Conservation (phyloP, 64 coral and sea anemone species). For the Montipora cactus region DNA sequence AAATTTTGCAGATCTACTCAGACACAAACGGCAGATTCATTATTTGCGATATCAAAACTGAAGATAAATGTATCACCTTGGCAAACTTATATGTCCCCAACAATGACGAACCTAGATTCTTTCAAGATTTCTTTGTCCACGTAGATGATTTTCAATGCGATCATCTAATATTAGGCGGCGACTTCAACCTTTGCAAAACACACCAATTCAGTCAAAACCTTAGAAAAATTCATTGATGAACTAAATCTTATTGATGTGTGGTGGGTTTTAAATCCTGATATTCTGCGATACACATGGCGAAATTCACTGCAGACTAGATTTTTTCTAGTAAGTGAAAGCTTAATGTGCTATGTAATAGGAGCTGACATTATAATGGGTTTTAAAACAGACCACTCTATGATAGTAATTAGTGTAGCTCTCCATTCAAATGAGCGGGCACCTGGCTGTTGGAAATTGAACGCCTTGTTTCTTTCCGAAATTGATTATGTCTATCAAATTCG, state of each 20-base stretch:
- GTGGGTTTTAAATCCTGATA: neutral
- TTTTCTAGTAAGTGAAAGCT: slow-evolving; percentile 5
- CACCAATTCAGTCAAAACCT: neutral
- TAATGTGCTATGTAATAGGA: too few species aligned
- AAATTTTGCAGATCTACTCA: neutral
- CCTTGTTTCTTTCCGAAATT: too few species aligned
- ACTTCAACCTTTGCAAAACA: slow-evolving; percentile 3
- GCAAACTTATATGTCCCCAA: slow-evolving; percentile 22
- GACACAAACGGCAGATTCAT: neutral
- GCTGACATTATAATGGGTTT: neutral
- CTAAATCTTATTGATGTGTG: too few species aligned
- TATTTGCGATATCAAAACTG: too few species aligned
- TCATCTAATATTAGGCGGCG: neutral
- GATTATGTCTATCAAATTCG: too few species aligned
- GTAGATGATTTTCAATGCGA: neutral
- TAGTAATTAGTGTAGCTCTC: too few species aligned
- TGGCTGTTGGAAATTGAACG: too few species aligned
- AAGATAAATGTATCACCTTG: neutral
- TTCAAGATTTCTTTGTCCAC: neutral
- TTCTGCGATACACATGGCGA: neutral
- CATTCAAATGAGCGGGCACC: too few species aligned
- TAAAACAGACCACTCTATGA: neutral
- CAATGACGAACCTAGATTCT: slow-evolving; percentile 1
- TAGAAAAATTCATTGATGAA: neutral
- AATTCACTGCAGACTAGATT: neutral